Conservation (phyloP, 2,797 vertebrate genomes). For the Cheirogaleus major region DNA sequence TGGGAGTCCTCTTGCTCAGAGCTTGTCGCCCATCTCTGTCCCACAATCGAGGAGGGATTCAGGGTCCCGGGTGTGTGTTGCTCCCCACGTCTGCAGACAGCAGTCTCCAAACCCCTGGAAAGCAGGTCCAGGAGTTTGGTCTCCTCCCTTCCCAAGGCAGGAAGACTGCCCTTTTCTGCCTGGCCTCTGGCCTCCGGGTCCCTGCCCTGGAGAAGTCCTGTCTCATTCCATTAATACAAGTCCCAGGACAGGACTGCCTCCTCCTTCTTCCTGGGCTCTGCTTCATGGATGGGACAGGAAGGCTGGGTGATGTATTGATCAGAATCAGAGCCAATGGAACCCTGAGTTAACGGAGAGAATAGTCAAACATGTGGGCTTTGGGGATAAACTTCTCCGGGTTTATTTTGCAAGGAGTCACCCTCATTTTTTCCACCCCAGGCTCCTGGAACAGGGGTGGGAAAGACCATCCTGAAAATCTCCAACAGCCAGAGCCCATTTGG, state of each 20-base stretch:
- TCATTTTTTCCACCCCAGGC: background rate
- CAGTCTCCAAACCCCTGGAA: background rate
- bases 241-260: background rate
- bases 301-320: background rate
- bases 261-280: background rate
- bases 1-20: conserved; percentile 65
- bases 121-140: background rate
- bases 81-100: background rate
- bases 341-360: background rate
- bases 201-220: conserved; percentile 31
- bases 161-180: background rate
- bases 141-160: background rate
- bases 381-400: background rate
- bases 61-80: fast-evolving
- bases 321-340: background rate
- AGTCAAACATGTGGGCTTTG: background rate
- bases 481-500: conserved; percentile 61
- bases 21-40: conserved; percentile 36
- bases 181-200: conserved; percentile 38
- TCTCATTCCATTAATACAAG: conserved; percentile 48
- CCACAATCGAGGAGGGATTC: background rate
- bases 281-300: background rate
- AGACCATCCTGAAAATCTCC: background rate
- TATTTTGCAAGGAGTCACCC: background rate
- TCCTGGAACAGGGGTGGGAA: background rate